Base-by-base conservation (phyloP, 1,140 invertebrate species). In the Mesaphorura yosii region DNA sequence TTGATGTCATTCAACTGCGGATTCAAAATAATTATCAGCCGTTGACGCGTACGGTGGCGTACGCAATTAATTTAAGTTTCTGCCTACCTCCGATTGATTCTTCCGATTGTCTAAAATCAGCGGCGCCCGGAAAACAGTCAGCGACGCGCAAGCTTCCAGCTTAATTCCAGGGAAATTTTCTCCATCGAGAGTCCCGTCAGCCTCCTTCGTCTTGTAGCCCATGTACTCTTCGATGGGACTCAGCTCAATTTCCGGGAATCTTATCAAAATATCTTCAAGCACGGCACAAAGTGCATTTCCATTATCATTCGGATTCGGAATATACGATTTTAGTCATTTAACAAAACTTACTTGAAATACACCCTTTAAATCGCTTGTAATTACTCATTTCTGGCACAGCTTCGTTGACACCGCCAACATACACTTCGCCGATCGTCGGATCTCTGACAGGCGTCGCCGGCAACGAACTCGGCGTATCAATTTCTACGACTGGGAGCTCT, bases 151-250 rank as follows among this genome's bases (percentile, higher is more conserved):
- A 60, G 86, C 83, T 3, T 84, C 84, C 66, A 82, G 84, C 62
- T 85, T 71, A 1, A 88, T 81, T n/a, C 85, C 85, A 54, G 82
- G 82, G 1, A 83, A 79, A 67, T 84, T 86, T 15, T 83, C 82
- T 19, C 25, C 52, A 37, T 56, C 58, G 27, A 59, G 27, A 17
- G 88, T 83, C 41, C 83, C 82, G 65, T 86, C 84, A 44, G 82
- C 77, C 41, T 80, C 83, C 28, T 80, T 81, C 62, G 84, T 83
- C 2, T 81, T 86, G 66, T 86, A 88, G 5, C 86, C 69, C 84
- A 89, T 88, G 66, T 89, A 89, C 65, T 89, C 86, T 68, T 88
- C 85, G 38, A 88, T 67, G 3, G 86, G 84, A 63, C 85, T 86
- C 83, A 88, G 87, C 45, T 76, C 73, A 29, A 81, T 75, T 50